Evolutionary conservation across 2,113 vertebrate species (phyloP), one percentile per base, ranked within the genome.

Genomic region (Helogale parvula): DNA sequence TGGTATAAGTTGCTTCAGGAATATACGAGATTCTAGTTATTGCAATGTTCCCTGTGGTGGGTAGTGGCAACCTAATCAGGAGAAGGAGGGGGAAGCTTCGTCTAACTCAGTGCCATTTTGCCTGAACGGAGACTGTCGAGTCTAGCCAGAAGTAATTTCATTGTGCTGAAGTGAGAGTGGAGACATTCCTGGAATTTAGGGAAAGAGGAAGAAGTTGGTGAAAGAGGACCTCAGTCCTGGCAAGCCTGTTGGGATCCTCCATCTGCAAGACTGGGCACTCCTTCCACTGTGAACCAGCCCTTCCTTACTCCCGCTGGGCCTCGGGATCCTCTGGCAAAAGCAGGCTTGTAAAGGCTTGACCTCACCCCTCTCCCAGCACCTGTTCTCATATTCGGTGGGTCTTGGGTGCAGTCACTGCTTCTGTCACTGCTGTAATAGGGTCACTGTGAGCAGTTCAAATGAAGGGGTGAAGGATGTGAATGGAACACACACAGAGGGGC

Each of bases 1-100:
- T 68, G 31, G 57, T 66, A 77, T 77, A 66, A 79, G 13, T 50
- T 88, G 54, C 41, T 97, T 76, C 90, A 96, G 74, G 63, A 90
- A 79, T 63, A 90, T 65, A 35, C 2, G 7, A 31, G 11, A 65
- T 50, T 45, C 76, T 88, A 50, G 5, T 29, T 92, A 15, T 88
- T 47, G 31, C 21, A 41, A 1, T 38, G 21, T 38, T 54, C 29
- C 33, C 15, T 35, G 3, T 0, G 7, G 1, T 77, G 45, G 31
- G 35, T 80, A 35, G 47, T 90, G 50, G 16, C 7, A 85, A 54
- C 15, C 7, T 33, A 71, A 60, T 77, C 25, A 85, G 65, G 45
- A 84, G 82, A 19, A 60, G 7, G 21, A 27, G 5, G 57, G 41
- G 31, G 25, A 33, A 50, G 8, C 3, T 92, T 84, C 84, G 60